Conservation (phyloP, 2,113 vertebrate species). For the Mastomys natalensis region DNA sequence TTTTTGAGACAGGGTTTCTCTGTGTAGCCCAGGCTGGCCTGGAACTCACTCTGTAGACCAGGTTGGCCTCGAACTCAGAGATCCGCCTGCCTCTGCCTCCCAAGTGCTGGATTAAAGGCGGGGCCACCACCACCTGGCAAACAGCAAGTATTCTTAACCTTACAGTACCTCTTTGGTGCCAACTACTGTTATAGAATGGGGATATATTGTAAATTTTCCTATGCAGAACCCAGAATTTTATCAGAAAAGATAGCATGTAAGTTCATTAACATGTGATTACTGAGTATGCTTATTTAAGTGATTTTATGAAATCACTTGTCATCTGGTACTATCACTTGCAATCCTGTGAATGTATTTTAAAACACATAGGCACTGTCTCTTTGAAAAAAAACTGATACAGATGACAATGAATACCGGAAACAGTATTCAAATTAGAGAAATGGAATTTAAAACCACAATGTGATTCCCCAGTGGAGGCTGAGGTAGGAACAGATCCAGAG, state of each 20-base stretch:
- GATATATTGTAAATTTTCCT: neutral
- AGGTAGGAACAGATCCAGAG: neutral
- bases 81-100: no score
- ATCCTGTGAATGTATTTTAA: neutral
- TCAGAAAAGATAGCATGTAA: neutral
- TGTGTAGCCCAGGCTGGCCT: no score
- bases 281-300: neutral
- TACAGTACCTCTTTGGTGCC: neutral
- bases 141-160: neutral
- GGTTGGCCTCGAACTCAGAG: no score
- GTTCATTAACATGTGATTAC: neutral
- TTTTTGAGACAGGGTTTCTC: no score
- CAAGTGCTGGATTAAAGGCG: no score
- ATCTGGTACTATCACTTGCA: neutral
- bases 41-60: no score
- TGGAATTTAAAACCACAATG: neutral
- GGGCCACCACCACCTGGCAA: no score
- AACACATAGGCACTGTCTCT: neutral
- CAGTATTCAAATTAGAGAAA: neutral
- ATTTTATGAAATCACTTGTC: slow-evolving; percentile 25
- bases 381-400: neutral
- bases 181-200: neutral
- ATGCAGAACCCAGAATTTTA: neutral
- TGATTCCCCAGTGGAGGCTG: neutral
- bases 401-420: neutral